Evolutionary conservation across 2,113 vertebrate genomes (phyloP), one percentile per base, ranked within the genome.

Genomic region (Progne subis): DNA sequence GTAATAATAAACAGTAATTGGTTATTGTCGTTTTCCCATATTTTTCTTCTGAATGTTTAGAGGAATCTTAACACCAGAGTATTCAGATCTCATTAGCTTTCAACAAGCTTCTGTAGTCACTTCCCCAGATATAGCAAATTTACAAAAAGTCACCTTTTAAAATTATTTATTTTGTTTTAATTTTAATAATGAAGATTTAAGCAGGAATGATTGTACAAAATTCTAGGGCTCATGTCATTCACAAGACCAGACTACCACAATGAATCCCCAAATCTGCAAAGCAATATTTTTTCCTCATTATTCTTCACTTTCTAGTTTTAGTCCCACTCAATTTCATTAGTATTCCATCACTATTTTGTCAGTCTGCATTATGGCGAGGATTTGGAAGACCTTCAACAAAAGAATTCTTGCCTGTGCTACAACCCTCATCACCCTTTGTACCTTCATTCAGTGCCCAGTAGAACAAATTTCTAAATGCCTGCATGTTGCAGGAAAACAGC

Each of bases 371-470:
- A 83, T 37, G 39, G 39, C 63, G 15, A 49, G 44, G 46, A 34
- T 91, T 91, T 96, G 91, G 71, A 92, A 92, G 86, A 78, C 69
- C 61, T 90, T 92, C 82, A 91, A 26, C 92, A 95, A 92, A 88
- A 90, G 63, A 95, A 75, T 90, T 87, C 57, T 94, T 83, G 59
- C 63, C 47, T 88, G 60, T 77, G 79, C 44, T 96, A 55, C 75
- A 95, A 39, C 55, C 37, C 52, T 88, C 68, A 86, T 88, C 68
- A 86, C 75, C 71, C 68, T 95, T 96, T 95, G 82, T 87, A 94
- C 68, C 79, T 88, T 76, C 2, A 12, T 88, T 84, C 55, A 82
- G 34, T 79, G 61, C 57, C 65, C 57, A 90, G 64, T 24, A 96
- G 56, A 96, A 96, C 7, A 13, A 90, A 92, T 93, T 93, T 94